Base-by-base conservation (phyloP, 2,113 vertebrate genomes). In the Pitta sordida region DNA sequence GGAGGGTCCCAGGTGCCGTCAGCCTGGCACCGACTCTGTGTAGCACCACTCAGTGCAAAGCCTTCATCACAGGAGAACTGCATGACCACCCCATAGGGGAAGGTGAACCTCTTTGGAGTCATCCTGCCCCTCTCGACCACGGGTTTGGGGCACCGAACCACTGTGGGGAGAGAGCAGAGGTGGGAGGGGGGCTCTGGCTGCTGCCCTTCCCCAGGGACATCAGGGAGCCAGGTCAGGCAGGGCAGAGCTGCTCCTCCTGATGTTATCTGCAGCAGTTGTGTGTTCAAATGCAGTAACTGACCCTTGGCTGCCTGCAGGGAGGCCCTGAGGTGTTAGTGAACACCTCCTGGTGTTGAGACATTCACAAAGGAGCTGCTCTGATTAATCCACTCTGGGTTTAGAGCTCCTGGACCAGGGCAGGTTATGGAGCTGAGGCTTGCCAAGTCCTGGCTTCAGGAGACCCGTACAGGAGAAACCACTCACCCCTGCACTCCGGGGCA, bases 71-170 rank as follows among this genome's bases (percentile, higher is more conserved):
- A 97, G 43, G n/a, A 79, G 82, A 97, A 97, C 1, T 3, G 11
- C 87, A 97, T 44, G 4, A 43, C 65, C 49, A 64, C 75, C 15
- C 43, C 63, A 3, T 82, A 93, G 70, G 90, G 89, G 34, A 96
- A 95, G 1, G 48, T 80, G 36, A 36, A 62, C 7, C 3, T 29
- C 51, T 14, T 69, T 3, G 59, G 53, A 67, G 4, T 49, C 70
- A 49, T 36, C 36, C 55, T 65, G 0, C 96, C 97, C 32, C 93
- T 88, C 44, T 34, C 13, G 32, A 97, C 9, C 5, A 52, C 15
- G 4, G 97, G 97, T 49, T 23, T 79, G 44, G 96, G 96, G 86
- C 97, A 98, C 58, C 96, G 95, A 59, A 96, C 96, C 62, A 20
- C 97, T 97, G 83, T 2, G 14, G 56, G 81, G 8, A 68, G 68